Percentiles rank a stretch among this genome's conserved stretches.
phyloP scores from a whole-genome alignment of 2,113 vertebrate species.

The Callipepla californica region DNA sequence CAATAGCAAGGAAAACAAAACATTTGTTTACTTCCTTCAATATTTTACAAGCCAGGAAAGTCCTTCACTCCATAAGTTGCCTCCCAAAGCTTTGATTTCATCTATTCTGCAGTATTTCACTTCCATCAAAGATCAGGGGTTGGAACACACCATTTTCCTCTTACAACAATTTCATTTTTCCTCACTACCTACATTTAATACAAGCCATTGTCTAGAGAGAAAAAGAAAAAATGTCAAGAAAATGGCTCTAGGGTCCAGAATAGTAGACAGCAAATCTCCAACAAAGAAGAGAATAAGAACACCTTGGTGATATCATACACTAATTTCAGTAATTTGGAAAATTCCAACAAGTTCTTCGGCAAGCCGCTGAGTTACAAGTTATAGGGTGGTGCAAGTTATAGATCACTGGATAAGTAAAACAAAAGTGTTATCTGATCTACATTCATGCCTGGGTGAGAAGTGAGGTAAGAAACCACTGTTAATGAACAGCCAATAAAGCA shows the following conservation, averaged over 20 bases:
- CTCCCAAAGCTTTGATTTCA: not conserved
- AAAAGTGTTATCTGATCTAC: not conserved
- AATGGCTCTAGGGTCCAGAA: not conserved
- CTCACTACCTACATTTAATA: not conserved
- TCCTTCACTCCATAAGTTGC: not conserved
- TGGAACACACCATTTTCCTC: not conserved
- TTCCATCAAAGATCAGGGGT: not conserved
- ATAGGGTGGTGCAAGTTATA: not conserved
- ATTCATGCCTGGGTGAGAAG: not conserved
- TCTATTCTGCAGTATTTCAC: not conserved
- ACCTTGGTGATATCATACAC: not conserved
- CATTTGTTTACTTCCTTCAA: slow-evolving; percentile 27
- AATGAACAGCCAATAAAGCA: not conserved
- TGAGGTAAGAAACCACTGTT: not conserved
- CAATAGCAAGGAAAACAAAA: slow-evolving; percentile 28
- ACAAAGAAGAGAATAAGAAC: not conserved
- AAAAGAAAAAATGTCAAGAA: not conserved
- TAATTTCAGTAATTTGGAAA: not conserved
- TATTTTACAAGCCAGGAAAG: slow-evolving; percentile 3
- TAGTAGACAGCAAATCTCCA: not conserved
- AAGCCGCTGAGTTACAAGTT: not conserved
- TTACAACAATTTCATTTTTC: not conserved
- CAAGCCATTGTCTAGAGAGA: not conserved
- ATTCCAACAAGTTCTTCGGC: not conserved
- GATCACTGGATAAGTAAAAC: not conserved